These are phyloP conservation scores for human DNA, from an alignment of 2,113 vertebrate genomes.

Conservation along the genomic window GRCh38 chr11:39782501-39783000, in stretches of 20 bases:
- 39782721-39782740: neutral
- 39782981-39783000: neutral
- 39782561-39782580: neutral
- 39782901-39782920: neutral
- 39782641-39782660: neutral
- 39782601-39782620: neutral
- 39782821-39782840: neutral
- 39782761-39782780: neutral
- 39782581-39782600: neutral
- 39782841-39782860: neutral
- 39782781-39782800: neutral
- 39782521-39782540: neutral
- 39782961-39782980: neutral
- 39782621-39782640: neutral
- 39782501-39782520: neutral
- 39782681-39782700: neutral
- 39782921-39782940: neutral
- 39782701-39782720: neutral
- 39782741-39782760: neutral
- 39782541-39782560: neutral
- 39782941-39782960: neutral
- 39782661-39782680: neutral
- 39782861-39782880: neutral
- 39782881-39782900: neutral
- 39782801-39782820: neutral